A percentile compares a stretch with the other conserved stretches of the same genome.
Conservation (phyloP, 1,140 invertebrate genomes). For the Aphelenchoides fujianensis region DNA sequence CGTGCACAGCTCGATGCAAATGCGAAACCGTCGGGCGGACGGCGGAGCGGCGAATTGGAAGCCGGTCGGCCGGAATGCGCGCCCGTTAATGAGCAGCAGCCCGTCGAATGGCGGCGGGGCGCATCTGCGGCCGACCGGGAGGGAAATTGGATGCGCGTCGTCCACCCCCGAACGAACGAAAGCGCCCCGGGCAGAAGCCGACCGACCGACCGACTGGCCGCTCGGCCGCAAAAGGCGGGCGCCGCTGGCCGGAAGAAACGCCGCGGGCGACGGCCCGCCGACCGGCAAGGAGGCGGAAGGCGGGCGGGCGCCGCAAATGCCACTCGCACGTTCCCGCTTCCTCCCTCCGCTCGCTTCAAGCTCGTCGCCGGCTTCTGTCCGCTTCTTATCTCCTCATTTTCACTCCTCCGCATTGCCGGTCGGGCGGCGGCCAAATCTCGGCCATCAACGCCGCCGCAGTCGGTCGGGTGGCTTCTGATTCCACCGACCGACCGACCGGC, state of each 20-base stretch:
- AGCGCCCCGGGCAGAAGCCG: neutral
- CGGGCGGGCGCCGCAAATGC: neutral
- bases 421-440: neutral
- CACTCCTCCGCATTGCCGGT: neutral
- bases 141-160: neutral
- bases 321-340: neutral
- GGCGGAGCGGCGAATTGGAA: too few species aligned
- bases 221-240: neutral
- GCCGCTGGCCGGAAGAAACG: neutral
- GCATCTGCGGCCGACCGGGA: too few species aligned
- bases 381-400: slow-evolving; percentile 3
- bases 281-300: neutral
- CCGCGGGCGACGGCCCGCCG: neutral
- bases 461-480: neutral
- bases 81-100: neutral
- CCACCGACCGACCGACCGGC: neutral
- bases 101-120: neutral
- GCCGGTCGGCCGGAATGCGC: too few species aligned
- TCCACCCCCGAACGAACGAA: neutral
- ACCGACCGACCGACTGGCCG: neutral
- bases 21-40: too few species aligned
- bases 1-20: too few species aligned
- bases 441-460: neutral
- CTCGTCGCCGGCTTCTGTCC: too few species aligned
- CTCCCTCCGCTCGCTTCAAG: too few species aligned